A percentile compares a stretch with the other conserved stretches of the same genome.
phyloP scores from a whole-genome alignment of 2,113 vertebrate species.

The Varanus salvator region DNA sequence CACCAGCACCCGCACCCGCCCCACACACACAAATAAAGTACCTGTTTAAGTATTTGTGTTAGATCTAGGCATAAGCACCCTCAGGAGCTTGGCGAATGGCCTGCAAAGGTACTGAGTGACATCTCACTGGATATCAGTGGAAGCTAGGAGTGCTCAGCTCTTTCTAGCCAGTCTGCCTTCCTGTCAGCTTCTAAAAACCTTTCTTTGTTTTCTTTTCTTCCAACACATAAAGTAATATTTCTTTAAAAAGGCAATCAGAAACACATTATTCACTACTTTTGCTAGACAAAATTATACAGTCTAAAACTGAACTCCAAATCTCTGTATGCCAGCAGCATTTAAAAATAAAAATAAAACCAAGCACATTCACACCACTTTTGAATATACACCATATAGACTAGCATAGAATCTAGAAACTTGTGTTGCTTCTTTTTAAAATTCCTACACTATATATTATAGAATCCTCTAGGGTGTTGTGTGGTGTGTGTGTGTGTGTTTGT shows the following conservation, averaged over 20 bases:
- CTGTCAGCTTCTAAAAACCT: neutral
- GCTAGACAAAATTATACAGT: neutral
- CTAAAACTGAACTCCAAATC: slow-evolving; percentile 37
- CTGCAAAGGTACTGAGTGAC: neutral
- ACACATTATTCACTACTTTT: neutral
- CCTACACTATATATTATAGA: slow-evolving; percentile 1
- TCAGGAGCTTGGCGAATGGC: neutral
- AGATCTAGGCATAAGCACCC: neutral
- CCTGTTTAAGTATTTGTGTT: neutral
- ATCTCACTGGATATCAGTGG: slow-evolving; percentile 29
- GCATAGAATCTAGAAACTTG: neutral
- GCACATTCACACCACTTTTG: neutral
- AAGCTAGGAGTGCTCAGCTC: neutral
- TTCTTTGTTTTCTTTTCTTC: neutral
- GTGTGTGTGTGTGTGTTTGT: neutral
- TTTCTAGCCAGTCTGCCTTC: accelerated
- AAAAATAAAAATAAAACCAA: neutral
- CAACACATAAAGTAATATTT: slow-evolving; percentile 20
- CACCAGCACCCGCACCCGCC: too few species aligned
- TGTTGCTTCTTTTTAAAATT: neutral
- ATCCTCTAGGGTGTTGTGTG: slow-evolving; percentile 15
- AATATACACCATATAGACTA: neutral
- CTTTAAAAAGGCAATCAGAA: slow-evolving; percentile 35
- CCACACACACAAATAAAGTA: neutral
- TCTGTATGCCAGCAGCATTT: slow-evolving; percentile 1